A percentile compares a stretch with the other conserved stretches of the same genome.
These are phyloP conservation scores for Phlogophora meticulosa DNA, from an alignment of 2,888 invertebrate species.

Conservation along the genomic window DNA sequence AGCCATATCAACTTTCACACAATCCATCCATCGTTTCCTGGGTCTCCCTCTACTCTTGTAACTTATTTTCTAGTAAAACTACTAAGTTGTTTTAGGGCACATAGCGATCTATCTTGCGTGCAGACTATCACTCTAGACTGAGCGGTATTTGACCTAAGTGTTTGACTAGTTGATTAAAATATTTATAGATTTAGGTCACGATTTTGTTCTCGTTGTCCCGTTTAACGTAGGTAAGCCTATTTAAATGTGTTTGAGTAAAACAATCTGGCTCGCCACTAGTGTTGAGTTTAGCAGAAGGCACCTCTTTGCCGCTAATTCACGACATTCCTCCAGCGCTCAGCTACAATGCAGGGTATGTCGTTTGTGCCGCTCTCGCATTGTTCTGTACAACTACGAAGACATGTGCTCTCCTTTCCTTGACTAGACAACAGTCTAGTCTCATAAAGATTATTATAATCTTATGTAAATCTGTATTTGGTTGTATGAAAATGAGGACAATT, in stretches of 20 bases:
- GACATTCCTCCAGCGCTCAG: constrained; percentile 31
- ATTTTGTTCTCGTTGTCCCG: too few species aligned
- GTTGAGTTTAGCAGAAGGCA: constrained; percentile 3
- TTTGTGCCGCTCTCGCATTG: constrained; percentile 29
- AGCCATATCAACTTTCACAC: too few species aligned
- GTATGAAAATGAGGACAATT: neutral
- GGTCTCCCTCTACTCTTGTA: too few species aligned
- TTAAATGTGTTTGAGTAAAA: neutral
- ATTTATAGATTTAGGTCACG: too few species aligned
- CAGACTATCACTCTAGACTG: too few species aligned
- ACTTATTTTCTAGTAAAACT: too few species aligned
- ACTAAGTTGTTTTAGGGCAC: too few species aligned
- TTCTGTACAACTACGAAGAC: constrained; percentile 13
- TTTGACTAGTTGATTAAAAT: too few species aligned
- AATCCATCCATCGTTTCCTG: too few species aligned
- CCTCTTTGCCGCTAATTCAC: constrained; percentile 30
- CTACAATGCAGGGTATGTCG: constrained; percentile 19
- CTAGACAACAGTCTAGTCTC: neutral
- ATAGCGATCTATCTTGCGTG: too few species aligned
- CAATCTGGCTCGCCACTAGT: constrained; percentile 6
- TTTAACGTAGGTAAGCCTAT: too few species aligned
- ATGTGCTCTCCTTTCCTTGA: neutral
- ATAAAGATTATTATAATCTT: neutral
- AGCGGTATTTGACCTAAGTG: too few species aligned
- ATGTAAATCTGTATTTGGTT: neutral